Evolutionary conservation across 1,140 invertebrate species (phyloP).

Genomic region (Diprion similis): DNA sequence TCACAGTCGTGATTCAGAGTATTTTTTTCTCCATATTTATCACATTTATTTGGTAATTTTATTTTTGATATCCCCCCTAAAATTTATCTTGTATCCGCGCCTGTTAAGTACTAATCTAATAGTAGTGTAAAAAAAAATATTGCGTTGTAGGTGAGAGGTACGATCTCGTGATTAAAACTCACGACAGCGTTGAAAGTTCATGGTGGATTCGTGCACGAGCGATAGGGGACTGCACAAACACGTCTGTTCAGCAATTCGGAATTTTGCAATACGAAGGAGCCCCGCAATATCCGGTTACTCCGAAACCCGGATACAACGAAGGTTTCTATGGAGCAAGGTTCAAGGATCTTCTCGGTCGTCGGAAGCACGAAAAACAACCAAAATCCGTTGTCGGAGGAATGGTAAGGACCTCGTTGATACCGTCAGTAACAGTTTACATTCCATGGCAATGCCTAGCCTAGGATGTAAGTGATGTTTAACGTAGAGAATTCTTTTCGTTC

Average conservation of each 20-base stretch:
- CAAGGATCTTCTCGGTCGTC: constrained; percentile 67
- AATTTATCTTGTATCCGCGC: no score
- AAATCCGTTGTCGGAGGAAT: constrained; percentile 19
- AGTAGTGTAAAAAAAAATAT: no score
- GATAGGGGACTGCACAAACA: constrained; percentile 44
- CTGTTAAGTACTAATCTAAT: no score
- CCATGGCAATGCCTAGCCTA: no score
- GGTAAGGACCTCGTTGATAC: constrained; percentile 1
- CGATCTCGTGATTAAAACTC: constrained; percentile 62
- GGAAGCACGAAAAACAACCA: constrained; percentile 52
- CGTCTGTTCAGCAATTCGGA: constrained; percentile 54
- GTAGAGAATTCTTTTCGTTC: constrained; percentile 13
- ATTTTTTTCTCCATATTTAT: no score
- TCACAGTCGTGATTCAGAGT: no score
- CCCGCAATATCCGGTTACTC: constrained; percentile 6
- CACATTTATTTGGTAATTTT: no score
- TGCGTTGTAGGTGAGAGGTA: constrained; percentile 60
- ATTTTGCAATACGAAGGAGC: constrained; percentile 58
- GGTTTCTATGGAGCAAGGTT: constrained; percentile 32
- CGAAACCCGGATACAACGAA: not conserved
- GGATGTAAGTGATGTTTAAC: not conserved
- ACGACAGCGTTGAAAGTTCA: constrained; percentile 39
- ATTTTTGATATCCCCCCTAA: no score
- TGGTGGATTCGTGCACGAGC: constrained; percentile 63
- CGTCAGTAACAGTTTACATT: not conserved